Conservation (phyloP, 2,113 vertebrate species). For the Mus pahari region DNA sequence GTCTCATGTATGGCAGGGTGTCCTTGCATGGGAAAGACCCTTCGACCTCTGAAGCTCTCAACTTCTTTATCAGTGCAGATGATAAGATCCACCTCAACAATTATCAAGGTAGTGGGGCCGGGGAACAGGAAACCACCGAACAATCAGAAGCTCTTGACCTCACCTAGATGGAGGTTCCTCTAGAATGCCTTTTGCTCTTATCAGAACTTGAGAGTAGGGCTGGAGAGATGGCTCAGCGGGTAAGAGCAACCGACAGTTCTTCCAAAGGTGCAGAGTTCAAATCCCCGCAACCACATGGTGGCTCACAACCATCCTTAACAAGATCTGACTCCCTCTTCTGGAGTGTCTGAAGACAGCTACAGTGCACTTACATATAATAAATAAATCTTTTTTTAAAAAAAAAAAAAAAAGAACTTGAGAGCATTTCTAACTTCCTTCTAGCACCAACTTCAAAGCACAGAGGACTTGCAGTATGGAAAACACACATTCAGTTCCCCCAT, state of each 20-base stretch:
- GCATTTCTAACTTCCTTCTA: not conserved
- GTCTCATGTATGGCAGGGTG: not conserved
- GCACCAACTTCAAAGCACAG: not conserved
- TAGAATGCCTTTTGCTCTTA: not conserved
- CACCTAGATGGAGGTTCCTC: not conserved
- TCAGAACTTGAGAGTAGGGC: not conserved
- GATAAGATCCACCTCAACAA: not conserved
- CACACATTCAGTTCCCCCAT: not conserved
- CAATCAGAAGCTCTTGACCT: not conserved
- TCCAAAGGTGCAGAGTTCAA: no score
- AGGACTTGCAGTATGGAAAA: not conserved
- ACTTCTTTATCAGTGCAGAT: not conserved
- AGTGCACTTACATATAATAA: no score
- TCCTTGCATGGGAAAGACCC: not conserved
- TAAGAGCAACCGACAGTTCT: no score
- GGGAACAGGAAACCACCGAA: not conserved
- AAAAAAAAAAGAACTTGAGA: not conserved
- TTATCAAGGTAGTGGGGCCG: not conserved
- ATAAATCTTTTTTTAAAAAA: no score
- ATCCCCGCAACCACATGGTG: no score
- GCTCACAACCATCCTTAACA: no score
- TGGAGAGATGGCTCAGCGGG: no score
- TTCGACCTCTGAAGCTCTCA: not conserved
- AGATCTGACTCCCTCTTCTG: no score
- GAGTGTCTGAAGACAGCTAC: no score